A percentile compares a stretch with the other conserved stretches of the same genome.
phyloP scores from a whole-genome alignment of 2,797 vertebrate genomes.

The Xiphophorus birchmanni region DNA sequence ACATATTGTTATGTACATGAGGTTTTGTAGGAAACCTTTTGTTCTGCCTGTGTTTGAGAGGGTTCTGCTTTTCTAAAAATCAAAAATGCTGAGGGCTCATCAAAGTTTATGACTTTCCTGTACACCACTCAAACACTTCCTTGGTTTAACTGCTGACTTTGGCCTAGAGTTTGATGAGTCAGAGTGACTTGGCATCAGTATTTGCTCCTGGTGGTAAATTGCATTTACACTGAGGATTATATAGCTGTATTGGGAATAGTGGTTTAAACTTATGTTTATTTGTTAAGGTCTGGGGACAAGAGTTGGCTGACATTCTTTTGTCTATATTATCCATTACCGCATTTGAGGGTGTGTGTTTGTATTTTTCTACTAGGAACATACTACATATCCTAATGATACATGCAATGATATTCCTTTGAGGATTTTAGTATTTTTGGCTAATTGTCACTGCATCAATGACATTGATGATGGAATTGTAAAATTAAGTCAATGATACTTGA shows the following conservation, averaged over 20 bases:
- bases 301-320: slow-evolving; percentile 22
- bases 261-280: slow-evolving; percentile 46
- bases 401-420: slow-evolving; percentile 15
- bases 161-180: slow-evolving; percentile 50
- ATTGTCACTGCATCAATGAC: slow-evolving; percentile 20
- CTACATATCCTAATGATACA: slow-evolving; percentile 21
- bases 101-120: slow-evolving; percentile 60
- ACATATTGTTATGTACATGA: neutral
- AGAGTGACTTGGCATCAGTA: slow-evolving; percentile 24
- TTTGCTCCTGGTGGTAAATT: slow-evolving; percentile 44
- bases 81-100: slow-evolving; percentile 39
- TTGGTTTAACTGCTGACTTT: slow-evolving; percentile 57
- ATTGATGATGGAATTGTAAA: slow-evolving; percentile 37
- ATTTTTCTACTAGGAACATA: neutral
- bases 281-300: slow-evolving; percentile 31
- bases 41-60: slow-evolving; percentile 9
- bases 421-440: slow-evolving; percentile 6
- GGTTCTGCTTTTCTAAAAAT: slow-evolving; percentile 10
- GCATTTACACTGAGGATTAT: slow-evolving; percentile 48
- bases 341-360: slow-evolving; percentile 5
- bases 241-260: slow-evolving; percentile 42
- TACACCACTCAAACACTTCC: slow-evolving; percentile 50
- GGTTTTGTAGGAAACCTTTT: neutral
- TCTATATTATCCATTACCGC: slow-evolving; percentile 4
- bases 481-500: slow-evolving; percentile 57